Base-by-base conservation (phyloP, 2,113 vertebrate species). In the Thymallus thymallus region DNA sequence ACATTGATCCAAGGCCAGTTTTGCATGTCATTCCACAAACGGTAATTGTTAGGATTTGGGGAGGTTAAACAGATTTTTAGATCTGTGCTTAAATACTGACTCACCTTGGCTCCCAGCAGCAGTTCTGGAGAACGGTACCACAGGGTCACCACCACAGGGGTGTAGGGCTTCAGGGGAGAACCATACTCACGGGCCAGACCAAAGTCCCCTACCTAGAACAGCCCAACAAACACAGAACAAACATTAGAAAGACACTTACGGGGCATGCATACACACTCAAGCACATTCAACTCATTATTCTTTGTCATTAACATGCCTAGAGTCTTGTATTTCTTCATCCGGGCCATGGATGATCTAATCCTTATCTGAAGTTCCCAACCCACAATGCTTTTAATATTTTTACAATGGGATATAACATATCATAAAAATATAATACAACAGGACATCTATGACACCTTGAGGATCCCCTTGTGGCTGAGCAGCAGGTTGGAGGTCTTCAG, bases 121-220 rank as follows among this genome's bases (percentile, higher is more conserved):
- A 99, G 82, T 71, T 99, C 98, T 0, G 98, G 97, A 1, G 97
- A 95, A 4, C 98, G 85, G 88, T 99, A 99, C 98, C 98, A 99
- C 63, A 98, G 91, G 0, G 98, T 99, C 80, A 99, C 98, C 0
- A 99, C 98, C 0, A 99, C 94, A 0, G 98, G 98, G 0, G 98
- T 99, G 91, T 99, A 99, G 0, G 96, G 96, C 86, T 99, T 99
- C 83, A 99, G 87, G 0, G 98, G 98, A 0, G 98, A 99, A 0
- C 97, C 97, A 0, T 99, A 99, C 71, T 99, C 98, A 1, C 97
- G 91, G 0, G 98, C 98, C 64, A 99, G 88, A 3, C 98, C 98
- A 68, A 99, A 99, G 89, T 99, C 98, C 0, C 97, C 97, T 63
- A 99, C 95, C 98, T 99, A 73, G 5, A 86, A 16, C 2, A 68